Evolutionary conservation across 2,113 vertebrate genomes (phyloP).

Genomic region (Ursus arctos): DNA sequence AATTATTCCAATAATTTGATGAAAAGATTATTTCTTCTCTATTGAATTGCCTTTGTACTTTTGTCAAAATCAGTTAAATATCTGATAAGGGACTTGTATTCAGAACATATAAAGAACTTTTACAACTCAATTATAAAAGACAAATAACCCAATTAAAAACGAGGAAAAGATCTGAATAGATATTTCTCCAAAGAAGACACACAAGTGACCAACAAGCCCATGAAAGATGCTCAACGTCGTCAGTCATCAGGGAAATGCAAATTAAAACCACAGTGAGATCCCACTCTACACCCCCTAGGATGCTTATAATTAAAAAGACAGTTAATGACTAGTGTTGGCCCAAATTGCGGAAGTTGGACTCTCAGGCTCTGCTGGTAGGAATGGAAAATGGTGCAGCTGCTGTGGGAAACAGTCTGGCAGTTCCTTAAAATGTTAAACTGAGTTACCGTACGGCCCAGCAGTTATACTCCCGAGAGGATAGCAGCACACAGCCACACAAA

Average conservation of each 20-base stretch:
- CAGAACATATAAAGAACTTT: neutral
- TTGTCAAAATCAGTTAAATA: neutral
- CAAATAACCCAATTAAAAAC: neutral
- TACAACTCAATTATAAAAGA: neutral
- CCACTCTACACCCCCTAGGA: neutral
- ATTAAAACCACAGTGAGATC: neutral
- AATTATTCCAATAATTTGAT: neutral
- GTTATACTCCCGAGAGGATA: neutral
- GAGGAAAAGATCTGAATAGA: neutral
- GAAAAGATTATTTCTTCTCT: neutral
- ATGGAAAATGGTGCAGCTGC: neutral
- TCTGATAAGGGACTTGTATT: neutral
- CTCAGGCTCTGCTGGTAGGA: neutral
- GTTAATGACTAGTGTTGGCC: neutral
- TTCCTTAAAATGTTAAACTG: neutral
- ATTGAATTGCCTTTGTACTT: neutral
- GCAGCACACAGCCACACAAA: neutral
- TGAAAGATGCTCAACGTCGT: neutral
- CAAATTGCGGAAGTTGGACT: neutral
- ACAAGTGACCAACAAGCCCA: neutral
- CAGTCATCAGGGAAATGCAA: neutral
- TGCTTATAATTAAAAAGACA: neutral
- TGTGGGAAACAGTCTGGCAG: neutral
- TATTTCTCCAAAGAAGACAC: neutral
- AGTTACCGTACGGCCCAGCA: neutral